Evolutionary conservation across 2,797 vertebrate genomes (phyloP).

Genomic region (Pipistrellus pipistrellus): DNA sequence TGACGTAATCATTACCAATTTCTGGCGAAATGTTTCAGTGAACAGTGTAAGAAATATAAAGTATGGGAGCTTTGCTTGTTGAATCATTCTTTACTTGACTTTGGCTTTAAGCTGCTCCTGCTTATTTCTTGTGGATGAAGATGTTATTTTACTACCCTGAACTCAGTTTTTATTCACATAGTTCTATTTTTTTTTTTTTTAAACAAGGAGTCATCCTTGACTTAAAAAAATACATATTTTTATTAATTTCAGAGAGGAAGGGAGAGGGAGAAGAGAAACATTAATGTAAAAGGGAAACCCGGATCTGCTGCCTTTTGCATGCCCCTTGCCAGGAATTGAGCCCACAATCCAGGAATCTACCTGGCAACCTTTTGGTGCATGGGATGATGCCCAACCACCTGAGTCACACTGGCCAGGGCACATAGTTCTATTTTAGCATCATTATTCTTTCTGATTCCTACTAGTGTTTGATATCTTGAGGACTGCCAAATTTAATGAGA

Average conservation of each 20-base stretch:
- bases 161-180: background rate
- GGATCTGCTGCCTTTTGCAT: background rate
- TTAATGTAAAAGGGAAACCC: background rate
- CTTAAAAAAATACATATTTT: background rate
- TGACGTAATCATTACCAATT: background rate
- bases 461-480: background rate
- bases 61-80: background rate
- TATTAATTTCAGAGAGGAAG: background rate
- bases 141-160: background rate
- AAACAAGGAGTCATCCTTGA: background rate
- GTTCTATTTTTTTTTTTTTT: background rate
- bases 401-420: background rate
- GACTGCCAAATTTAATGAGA: conserved; percentile 2
- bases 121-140: background rate
- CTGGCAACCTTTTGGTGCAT: background rate
- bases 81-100: background rate
- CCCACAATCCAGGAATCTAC: background rate
- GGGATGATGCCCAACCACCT: background rate
- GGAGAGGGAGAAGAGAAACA: background rate
- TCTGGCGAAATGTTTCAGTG: background rate
- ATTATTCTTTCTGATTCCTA: background rate
- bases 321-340: background rate
- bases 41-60: background rate
- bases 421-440: background rate
- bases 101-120: background rate